Conservation (phyloP, 2,888 invertebrate genomes). For the Ganaspis brasiliensis region DNA sequence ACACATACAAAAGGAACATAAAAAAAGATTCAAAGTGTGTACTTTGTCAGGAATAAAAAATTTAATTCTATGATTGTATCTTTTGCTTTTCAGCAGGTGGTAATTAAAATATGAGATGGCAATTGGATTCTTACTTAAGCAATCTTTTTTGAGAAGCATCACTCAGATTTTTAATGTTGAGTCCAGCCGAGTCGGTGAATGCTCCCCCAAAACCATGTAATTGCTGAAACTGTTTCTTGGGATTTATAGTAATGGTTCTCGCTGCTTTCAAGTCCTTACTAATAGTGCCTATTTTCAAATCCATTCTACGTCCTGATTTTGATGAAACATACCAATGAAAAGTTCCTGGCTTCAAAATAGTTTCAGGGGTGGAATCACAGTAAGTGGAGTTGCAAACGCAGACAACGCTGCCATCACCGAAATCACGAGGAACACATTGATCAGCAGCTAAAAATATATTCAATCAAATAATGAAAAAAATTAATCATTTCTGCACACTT, state of each 20-base stretch:
- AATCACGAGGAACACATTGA: conserved; percentile 69
- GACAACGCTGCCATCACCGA: conserved; percentile 78
- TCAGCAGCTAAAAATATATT: conserved; percentile 8
- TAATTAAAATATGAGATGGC: background rate
- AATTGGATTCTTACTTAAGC: conserved; percentile 79
- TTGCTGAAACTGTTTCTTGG: conserved; percentile 83
- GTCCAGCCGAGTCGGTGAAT: conserved; percentile 87
- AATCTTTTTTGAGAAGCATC: conserved; percentile 81
- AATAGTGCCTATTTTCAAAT: conserved; percentile 79
- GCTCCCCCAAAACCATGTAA: conserved; percentile 94
- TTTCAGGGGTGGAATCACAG: conserved; percentile 85
- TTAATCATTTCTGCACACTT: too few species aligned
- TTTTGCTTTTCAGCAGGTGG: conserved; percentile 7
- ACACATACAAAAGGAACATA: too few species aligned
- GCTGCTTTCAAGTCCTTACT: conserved; percentile 50
- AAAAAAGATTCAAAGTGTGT: too few species aligned
- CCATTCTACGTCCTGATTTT: conserved; percentile 84
- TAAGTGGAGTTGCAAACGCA: conserved; percentile 88
- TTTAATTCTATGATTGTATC: too few species aligned
- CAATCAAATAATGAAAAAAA: too few species aligned
- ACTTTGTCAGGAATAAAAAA: too few species aligned
- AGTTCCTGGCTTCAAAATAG: conserved; percentile 70
- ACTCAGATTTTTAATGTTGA: conserved; percentile 87
- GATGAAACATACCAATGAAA: conserved; percentile 84
- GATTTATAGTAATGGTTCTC: conserved; percentile 60